Conservation (phyloP, 2,113 vertebrate genomes). For the Elaphurus davidianus region DNA sequence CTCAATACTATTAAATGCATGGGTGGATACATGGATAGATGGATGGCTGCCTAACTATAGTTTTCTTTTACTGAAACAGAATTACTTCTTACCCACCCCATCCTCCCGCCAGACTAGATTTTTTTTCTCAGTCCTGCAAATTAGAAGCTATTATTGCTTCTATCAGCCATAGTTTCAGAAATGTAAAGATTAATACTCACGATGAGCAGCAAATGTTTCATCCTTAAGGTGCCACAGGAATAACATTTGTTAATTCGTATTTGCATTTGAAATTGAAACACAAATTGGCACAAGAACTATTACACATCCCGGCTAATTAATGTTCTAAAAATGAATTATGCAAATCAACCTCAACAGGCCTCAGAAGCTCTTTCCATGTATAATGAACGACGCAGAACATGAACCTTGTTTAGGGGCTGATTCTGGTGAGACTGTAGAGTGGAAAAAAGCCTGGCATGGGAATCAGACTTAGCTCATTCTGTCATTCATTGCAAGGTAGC, state of each 20-base stretch:
- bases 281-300: constrained; percentile 80
- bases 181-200: constrained; percentile 55
- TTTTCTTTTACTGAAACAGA: constrained; percentile 23
- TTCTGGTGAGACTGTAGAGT: neutral
- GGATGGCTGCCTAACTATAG: neutral
- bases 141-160: constrained; percentile 22
- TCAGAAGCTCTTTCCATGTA: constrained; percentile 68
- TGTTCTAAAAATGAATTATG: constrained; percentile 84
- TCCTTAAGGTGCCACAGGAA: constrained; percentile 71
- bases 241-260: constrained; percentile 76
- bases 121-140: neutral
- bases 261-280: constrained; percentile 79
- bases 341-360: constrained; percentile 77
- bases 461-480: neutral
- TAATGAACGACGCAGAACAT: constrained; percentile 61
- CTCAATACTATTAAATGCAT: neutral
- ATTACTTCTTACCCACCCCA: neutral
- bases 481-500: neutral
- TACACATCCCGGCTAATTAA: constrained; percentile 80
- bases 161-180: constrained; percentile 41
- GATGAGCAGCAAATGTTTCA: constrained; percentile 24
- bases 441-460: neutral
- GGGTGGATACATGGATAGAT: neutral
- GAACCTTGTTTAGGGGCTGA: constrained; percentile 41
- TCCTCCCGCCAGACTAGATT: neutral